Evolutionary conservation across 1,140 invertebrate species (phyloP), one percentile per base, ranked within the genome.

Genomic region (Orius insidiosus): DNA sequence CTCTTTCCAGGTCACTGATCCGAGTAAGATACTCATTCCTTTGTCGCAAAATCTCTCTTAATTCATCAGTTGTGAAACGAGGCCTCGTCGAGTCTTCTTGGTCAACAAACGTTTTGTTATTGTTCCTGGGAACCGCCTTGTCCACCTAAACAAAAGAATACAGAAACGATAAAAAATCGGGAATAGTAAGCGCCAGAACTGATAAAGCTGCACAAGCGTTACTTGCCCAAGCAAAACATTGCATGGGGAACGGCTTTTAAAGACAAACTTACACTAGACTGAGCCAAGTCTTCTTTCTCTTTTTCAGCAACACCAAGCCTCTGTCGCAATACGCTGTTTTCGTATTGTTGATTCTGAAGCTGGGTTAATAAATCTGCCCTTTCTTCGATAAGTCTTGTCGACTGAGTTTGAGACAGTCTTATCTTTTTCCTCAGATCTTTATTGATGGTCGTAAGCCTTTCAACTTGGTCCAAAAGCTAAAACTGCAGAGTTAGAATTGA

Each of bases 41-140:
- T 63, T 93, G 86, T 57, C 85, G 76, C 7, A 93, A 66, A 53
- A 94, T 87, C 58, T 85, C 83, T 57, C 80, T 75, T 5, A 96
- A 66, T 61, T 96, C 90, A 32, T 76, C 71, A 30, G 89, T 80
- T 6, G 89, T 93, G 62, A n/a, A n/a, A n/a, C n/a, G n/a, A n/a
- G n/a, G n/a, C n/a, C n/a, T n/a, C n/a, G n/a, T n/a, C n/a, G n/a
- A n/a, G n/a, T n/a, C n/a, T n/a, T n/a, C n/a, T n/a, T n/a, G n/a
- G n/a, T n/a, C n/a, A n/a, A n/a, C n/a, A n/a, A n/a, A n/a, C n/a
- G n/a, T n/a, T n/a, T n/a, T n/a, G n/a, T n/a, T n/a, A n/a, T n/a
- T n/a, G n/a, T n/a, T n/a, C n/a, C n/a, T n/a, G n/a, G n/a, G n/a
- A n/a, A n/a, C n/a, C n/a, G n/a, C n/a, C n/a, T n/a, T n/a, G n/a